Base-by-base conservation (phyloP, 2,888 invertebrate genomes). In the Troilus luridus region DNA sequence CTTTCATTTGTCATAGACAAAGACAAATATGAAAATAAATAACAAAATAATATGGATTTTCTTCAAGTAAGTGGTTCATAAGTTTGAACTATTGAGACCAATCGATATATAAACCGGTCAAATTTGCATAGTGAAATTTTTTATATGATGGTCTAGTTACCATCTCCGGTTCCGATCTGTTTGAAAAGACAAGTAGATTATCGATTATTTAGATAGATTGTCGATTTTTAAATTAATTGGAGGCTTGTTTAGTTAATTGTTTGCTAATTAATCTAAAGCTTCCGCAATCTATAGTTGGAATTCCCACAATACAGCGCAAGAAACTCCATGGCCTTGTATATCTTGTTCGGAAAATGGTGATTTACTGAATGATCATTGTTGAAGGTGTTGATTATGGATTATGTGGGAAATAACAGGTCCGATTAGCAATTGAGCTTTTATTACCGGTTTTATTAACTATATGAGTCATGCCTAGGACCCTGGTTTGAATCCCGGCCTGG, bases 231-330 rank as follows among this genome's bases (percentile, higher is more conserved):
- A 41, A 77, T 77, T 77, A 19, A 8, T 77, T 41, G 72, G 41
- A 41, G 41, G 27, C 72, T 77, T 77, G 72, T 77, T 77, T 77
- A 41, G 72, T 77, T 77, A 41, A 41, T 77, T 77, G 72, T 77
- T 27, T 41, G 41, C 41, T 77, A 77, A 67, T 77, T 77, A 72
- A 14, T 72, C 12, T 5, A 1, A 19, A 17, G 6, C 27, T 77
- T 77, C 41, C 72, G 27, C 72, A 77, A 77, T 41, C 12, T 77
- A 7, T 77, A 77, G 27, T 77, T 17, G 9, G 8, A 77, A 41
- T 77, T 77, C 72, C 41, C 41, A 77, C 67, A 14, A 67, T 67
- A 27, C 19, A 7, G 17, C 72, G 41, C 27, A 77, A 77, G 72
- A 77, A 77, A 77, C 27, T 77, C 27, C 24, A 17, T 12, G 72